These are phyloP conservation scores for Virgularia gustaviana DNA, from an alignment of 92 coral and sea anemone genomes.

Conservation along the genomic window DNA sequence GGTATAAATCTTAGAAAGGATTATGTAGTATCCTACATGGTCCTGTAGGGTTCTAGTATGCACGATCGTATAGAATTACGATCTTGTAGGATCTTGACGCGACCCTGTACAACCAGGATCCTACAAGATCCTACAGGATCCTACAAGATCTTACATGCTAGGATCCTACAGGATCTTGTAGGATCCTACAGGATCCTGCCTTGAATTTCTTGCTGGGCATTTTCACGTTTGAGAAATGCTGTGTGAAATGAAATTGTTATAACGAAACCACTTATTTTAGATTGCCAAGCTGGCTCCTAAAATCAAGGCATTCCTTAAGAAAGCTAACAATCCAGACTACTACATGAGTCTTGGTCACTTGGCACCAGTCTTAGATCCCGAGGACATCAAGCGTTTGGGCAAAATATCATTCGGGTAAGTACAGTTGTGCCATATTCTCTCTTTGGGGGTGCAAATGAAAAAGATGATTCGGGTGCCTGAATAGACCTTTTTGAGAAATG, in stretches of 20 bases:
- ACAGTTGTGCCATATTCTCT: neutral
- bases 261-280: slow-evolving; percentile 35
- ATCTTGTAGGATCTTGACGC: neutral
- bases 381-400: slow-evolving; percentile 68
- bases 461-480: neutral
- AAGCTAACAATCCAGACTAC: slow-evolving; percentile 53
- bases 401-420: slow-evolving; percentile 78
- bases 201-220: neutral
- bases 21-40: no score
- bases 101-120: no score
- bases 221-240: neutral
- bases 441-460: neutral
- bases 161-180: no score
- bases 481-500: neutral
- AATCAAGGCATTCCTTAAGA: slow-evolving; percentile 62
- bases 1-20: no score
- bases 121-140: no score
- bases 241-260: neutral
- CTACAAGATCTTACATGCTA: no score
- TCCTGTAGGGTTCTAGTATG: no score
- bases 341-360: slow-evolving; percentile 90
- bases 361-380: slow-evolving; percentile 61
- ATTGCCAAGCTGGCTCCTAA: slow-evolving; percentile 78
- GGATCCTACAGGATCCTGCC: no score
- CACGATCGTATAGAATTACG: no score